A percentile compares a stretch with the other conserved stretches of the same genome.
Conservation (phyloP, 2,113 vertebrate species). For the Silurus glanis region DNA sequence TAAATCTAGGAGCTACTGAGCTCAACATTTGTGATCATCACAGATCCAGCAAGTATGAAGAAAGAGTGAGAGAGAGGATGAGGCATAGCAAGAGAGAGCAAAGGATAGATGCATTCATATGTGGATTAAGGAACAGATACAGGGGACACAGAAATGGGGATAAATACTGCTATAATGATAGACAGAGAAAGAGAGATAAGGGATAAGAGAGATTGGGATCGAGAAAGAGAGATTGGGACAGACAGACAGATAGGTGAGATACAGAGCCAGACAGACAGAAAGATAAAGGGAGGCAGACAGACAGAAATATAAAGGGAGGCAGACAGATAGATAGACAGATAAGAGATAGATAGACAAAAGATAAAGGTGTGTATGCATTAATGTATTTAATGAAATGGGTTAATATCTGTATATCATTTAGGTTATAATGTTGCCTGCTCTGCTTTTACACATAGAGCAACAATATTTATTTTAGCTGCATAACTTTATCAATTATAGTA, state of each 20-base stretch:
- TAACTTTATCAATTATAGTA: no score
- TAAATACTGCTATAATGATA: neutral
- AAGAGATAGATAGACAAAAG: neutral
- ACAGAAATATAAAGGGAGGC: neutral
- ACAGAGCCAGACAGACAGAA: fast-evolving
- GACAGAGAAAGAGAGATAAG: neutral
- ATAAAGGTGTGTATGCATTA: neutral
- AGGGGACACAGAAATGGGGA: neutral
- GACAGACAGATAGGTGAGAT: neutral
- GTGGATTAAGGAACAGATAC: neutral
- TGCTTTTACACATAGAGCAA: no score
- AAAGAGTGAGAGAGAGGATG: no score
- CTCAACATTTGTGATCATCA: no score
- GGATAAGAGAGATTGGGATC: neutral
- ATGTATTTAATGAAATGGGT: no score
- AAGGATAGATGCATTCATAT: no score
- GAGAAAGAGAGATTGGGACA: neutral
- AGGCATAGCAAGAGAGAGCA: no score
- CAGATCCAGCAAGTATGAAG: no score
- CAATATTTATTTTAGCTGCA: no score
- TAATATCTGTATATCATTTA: no score
- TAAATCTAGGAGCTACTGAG: no score
- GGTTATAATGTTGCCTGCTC: no score
- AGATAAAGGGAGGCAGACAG: neutral
- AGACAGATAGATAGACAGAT: neutral